Conservation (phyloP, 1,140 invertebrate genomes). For the Achatina immaculata region DNA sequence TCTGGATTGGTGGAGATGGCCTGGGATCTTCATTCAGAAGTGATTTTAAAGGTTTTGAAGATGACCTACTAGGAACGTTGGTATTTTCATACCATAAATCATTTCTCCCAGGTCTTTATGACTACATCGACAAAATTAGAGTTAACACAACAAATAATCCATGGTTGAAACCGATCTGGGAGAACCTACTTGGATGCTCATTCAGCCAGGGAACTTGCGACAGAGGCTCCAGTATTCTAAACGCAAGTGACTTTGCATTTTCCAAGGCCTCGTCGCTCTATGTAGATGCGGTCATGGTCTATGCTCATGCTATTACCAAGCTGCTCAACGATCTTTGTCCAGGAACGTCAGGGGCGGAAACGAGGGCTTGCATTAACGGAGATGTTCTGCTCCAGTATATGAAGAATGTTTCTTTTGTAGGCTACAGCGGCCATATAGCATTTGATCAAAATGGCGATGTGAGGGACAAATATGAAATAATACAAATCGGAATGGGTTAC, state of each 20-base stretch:
- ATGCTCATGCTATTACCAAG: constrained; percentile 22
- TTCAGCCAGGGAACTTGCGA: background rate
- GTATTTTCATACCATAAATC: background rate
- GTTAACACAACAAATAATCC: background rate
- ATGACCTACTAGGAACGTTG: background rate
- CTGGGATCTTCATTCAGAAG: background rate
- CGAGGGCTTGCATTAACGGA: background rate
- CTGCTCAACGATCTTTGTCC: constrained; percentile 10
- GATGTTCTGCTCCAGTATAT: constrained; percentile 4
- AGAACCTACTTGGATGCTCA: background rate
- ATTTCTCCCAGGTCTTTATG: background rate
- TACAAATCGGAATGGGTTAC: background rate
- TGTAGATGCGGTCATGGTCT: constrained; percentile 19
- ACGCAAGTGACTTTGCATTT: background rate
- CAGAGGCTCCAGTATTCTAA: background rate
- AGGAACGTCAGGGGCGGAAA: background rate
- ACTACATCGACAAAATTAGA: background rate
- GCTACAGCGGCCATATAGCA: constrained; percentile 6
- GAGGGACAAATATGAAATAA: background rate
- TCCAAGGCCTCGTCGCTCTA: background rate
- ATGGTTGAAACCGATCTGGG: constrained; percentile 2
- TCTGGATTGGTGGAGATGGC: constrained; percentile 13
- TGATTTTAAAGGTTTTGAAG: background rate
- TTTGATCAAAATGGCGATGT: constrained; percentile 24
- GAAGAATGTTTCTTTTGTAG: constrained; percentile 10